Evolutionary conservation across 2,888 invertebrate genomes (phyloP).

Genomic region (Calephelis perditalis): DNA sequence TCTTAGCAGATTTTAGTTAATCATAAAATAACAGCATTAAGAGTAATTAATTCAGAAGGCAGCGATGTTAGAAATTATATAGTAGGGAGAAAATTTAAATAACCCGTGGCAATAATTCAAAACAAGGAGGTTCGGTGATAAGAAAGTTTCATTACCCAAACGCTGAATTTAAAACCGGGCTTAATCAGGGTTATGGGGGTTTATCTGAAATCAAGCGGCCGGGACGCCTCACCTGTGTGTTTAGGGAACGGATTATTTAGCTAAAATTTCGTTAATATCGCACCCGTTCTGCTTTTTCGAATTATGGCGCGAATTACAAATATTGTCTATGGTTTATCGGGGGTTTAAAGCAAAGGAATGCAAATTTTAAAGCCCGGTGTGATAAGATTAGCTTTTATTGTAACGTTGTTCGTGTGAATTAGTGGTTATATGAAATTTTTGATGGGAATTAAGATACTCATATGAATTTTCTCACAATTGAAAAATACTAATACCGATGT

Average conservation of each 20-base stretch:
- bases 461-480: too few relatives aligned
- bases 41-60: slow-evolving; percentile 5
- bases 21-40: slow-evolving; percentile 3
- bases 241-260: slow-evolving; percentile 64
- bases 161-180: slow-evolving; percentile 72
- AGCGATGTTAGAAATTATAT: slow-evolving; percentile 37
- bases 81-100: slow-evolving; percentile 43
- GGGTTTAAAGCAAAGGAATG: slow-evolving; percentile 14
- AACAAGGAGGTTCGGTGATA: slow-evolving; percentile 67
- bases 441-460: background rate
- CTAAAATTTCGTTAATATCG: slow-evolving; percentile 65
- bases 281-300: slow-evolving; percentile 48
- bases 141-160: slow-evolving; percentile 75
- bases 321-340: slow-evolving; percentile 22
- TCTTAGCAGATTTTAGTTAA: background rate
- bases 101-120: slow-evolving; percentile 66
- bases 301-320: slow-evolving; percentile 29
- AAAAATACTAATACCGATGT: too few relatives aligned
- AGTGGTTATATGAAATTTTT: background rate
- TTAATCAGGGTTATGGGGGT: slow-evolving; percentile 65
- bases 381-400: background rate
- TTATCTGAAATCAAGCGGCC: slow-evolving; percentile 49
- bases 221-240: slow-evolving; percentile 62
- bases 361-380: slow-evolving; percentile 5
- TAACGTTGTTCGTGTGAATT: background rate